These are phyloP conservation scores for Didymodactylos carnosus DNA, from an alignment of 2,888 invertebrate species.

Conservation along the genomic window DNA sequence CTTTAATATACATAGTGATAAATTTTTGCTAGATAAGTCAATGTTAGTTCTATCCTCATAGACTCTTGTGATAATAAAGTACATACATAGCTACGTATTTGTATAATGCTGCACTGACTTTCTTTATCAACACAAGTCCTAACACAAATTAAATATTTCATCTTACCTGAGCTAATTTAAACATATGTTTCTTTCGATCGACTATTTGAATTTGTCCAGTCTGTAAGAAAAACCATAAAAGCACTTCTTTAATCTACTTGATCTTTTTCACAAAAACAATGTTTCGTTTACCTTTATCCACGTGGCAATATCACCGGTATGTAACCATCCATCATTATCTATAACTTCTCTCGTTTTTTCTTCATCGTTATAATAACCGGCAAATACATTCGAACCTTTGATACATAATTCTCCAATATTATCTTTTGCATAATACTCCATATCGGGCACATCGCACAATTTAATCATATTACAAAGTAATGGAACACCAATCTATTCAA, in stretches of 20 bases:
- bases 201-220: slow-evolving; percentile 10
- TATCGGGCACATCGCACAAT: slow-evolving; percentile 11
- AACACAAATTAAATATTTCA: no score
- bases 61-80: no score
- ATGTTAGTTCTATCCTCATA: no score
- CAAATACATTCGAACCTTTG: slow-evolving; percentile 8
- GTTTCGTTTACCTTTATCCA: not conserved
- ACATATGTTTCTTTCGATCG: slow-evolving; percentile 12
- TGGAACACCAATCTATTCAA: slow-evolving; percentile 11
- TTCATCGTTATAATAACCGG: slow-evolving; percentile 11
- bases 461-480: slow-evolving; percentile 9
- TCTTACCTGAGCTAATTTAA: slow-evolving; percentile 8
- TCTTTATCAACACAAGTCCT: no score
- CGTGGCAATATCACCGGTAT: slow-evolving; percentile 12
- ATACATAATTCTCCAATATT: slow-evolving; percentile 12
- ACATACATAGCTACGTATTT: no score
- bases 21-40: no score
- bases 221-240: not conserved
- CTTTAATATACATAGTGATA: no score
- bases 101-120: no score
- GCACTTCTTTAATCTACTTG: no score
- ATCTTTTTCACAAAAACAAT: not conserved
- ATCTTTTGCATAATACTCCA: slow-evolving; percentile 2
- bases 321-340: slow-evolving; percentile 12
- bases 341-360: slow-evolving; percentile 11